These are phyloP conservation scores for Tolmerus cingulatus DNA, from an alignment of 2,888 invertebrate genomes.

Conservation along the genomic window DNA sequence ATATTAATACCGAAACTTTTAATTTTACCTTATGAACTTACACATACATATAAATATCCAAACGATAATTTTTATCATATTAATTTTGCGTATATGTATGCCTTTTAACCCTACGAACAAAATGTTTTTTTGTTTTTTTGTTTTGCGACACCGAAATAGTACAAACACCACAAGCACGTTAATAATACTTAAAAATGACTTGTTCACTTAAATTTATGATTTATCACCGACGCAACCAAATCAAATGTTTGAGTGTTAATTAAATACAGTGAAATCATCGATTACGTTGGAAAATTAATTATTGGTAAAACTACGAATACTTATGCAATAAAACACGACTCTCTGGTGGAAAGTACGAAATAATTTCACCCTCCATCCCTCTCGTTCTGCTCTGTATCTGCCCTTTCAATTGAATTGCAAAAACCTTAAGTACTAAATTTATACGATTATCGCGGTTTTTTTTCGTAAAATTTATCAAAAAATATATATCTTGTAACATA, in stretches of 20 bases:
- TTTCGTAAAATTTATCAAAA: constrained; percentile 39
- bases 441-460: constrained; percentile 16
- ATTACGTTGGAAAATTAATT: not conserved
- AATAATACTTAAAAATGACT: not conserved
- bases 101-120: not conserved
- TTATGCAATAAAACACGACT: not conserved
- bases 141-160: constrained; percentile 31
- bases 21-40: constrained; percentile 5
- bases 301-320: not conserved
- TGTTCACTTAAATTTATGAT: not conserved
- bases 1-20: constrained; percentile 19
- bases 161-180: constrained; percentile 24
- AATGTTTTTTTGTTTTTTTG: not conserved
- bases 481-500: constrained; percentile 41
- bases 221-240: constrained; percentile 34
- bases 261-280: not conserved
- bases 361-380: not conserved
- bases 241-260: not conserved
- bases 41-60: constrained; percentile 34
- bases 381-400: not conserved
- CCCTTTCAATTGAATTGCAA: constrained; percentile 19
- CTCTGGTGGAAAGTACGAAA: constrained; percentile 13
- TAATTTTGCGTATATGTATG: constrained; percentile 23
- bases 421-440: constrained; percentile 39
- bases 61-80: constrained; percentile 6